phyloP scores from a whole-genome alignment of 2,113 vertebrate species.

The Haliaeetus leucogaster region DNA sequence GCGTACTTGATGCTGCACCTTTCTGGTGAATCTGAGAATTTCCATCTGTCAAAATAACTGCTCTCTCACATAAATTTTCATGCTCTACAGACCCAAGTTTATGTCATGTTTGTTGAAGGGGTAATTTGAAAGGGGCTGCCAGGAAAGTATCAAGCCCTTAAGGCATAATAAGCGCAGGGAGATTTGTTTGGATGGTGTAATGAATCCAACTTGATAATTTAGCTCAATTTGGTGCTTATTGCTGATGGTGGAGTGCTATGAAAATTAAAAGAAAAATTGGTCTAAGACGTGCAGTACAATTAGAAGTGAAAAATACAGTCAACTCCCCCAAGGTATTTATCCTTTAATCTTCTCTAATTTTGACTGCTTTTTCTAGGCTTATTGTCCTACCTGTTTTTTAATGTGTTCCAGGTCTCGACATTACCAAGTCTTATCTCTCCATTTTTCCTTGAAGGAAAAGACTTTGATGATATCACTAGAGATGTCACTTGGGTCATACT shows the following conservation, averaged over 20 bases:
- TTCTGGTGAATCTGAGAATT: neutral
- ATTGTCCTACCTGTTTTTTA: neutral
- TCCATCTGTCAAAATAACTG: slow-evolving; percentile 1
- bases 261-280: slow-evolving; percentile 22
- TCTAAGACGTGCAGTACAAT: neutral
- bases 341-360: neutral
- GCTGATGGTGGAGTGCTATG: neutral
- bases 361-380: neutral
- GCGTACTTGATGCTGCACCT: neutral
- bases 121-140: neutral
- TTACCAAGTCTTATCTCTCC: neutral
- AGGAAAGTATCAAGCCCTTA: neutral
- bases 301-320: neutral
- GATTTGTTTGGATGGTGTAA: slow-evolving; percentile 15
- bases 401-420: neutral
- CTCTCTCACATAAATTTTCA: neutral
- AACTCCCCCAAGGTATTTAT: neutral
- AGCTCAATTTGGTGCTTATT: neutral
- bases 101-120: neutral
- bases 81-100: neutral
- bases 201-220: slow-evolving; percentile 13
- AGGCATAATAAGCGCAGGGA: neutral
- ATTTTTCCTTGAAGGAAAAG: neutral
- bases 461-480: neutral
- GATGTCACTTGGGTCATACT: neutral